These are phyloP conservation scores for Tamandua tetradactyla DNA, from an alignment of 2,797 vertebrate species.

Conservation along the genomic window DNA sequence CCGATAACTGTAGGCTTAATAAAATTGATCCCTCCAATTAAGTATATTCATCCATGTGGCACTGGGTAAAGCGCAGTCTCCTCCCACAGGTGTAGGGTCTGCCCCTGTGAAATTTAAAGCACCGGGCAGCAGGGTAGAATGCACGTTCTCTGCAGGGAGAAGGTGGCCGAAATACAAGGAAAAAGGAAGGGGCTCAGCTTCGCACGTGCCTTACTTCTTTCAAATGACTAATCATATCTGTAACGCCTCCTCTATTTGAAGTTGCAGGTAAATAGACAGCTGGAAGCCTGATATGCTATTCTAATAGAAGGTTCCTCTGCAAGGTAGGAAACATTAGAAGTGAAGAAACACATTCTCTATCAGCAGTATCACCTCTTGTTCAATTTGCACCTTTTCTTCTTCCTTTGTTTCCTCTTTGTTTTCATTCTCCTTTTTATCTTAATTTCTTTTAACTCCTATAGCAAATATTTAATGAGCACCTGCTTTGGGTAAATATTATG, in stretches of 20 bases:
- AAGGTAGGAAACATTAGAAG: background rate
- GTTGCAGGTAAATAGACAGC: background rate
- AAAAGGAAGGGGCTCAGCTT: background rate
- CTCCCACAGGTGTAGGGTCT: background rate
- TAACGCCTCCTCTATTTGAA: background rate
- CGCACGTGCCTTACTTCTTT: background rate
- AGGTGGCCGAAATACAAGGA: background rate
- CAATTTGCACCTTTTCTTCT: background rate
- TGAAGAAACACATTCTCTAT: background rate
- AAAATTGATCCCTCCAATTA: background rate
- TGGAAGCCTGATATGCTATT: background rate
- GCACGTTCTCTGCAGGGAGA: background rate
- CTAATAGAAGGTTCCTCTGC: background rate
- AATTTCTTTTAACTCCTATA: background rate
- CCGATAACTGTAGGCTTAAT: background rate
- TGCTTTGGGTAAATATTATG: background rate
- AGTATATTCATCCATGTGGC: background rate
- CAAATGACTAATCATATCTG: background rate
- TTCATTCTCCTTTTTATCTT: background rate
- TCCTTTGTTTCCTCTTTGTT: background rate
- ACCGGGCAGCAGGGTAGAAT: background rate
- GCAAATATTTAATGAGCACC: background rate
- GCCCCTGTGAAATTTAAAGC: background rate
- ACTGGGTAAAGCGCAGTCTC: background rate
- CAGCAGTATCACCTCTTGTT: background rate